Evolutionary conservation across 2,113 vertebrate species (phyloP).

Genomic region (Apeltes quadracus): DNA sequence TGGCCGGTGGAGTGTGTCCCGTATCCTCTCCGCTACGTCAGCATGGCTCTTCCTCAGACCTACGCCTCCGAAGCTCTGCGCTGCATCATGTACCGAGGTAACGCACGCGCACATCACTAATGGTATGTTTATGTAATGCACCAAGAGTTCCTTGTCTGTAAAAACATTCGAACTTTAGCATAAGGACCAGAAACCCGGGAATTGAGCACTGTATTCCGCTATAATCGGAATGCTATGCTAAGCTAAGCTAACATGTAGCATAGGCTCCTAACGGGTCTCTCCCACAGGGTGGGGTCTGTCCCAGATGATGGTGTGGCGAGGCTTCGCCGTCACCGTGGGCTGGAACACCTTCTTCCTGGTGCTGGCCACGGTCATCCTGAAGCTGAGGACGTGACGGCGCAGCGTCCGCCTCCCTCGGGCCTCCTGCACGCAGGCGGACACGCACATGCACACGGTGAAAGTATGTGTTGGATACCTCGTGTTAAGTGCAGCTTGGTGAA

Average conservation of each 20-base stretch:
- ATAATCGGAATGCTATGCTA: background rate
- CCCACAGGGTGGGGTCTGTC: constrained; percentile 80
- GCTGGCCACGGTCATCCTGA: constrained; percentile 82
- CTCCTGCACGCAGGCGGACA: constrained; percentile 27
- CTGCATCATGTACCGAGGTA: constrained; percentile 85
- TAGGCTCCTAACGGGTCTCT: background rate
- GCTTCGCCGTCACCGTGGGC: constrained; percentile 80
- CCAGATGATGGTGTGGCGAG: constrained; percentile 82
- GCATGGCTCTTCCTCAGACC: constrained; percentile 82
- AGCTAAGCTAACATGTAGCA: background rate
- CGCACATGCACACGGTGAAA: background rate
- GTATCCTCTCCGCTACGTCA: constrained; percentile 81
- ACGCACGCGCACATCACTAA: constrained; percentile 20
- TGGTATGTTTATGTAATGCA: background rate
- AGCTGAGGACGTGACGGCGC: constrained; percentile 76
- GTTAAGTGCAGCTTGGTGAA: constrained; percentile 37
- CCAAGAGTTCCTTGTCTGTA: background rate
- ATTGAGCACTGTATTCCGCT: too few species aligned
- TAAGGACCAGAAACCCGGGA: too few species aligned
- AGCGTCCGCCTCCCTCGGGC: too few species aligned
- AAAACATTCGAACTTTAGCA: background rate
- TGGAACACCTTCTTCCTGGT: constrained; percentile 85
- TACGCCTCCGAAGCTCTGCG: constrained; percentile 82
- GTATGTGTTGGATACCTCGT: background rate
- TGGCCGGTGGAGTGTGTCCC: constrained; percentile 85